Base-by-base conservation (phyloP, 2,797 vertebrate genomes). In the Pseudomugil tenellus region DNA sequence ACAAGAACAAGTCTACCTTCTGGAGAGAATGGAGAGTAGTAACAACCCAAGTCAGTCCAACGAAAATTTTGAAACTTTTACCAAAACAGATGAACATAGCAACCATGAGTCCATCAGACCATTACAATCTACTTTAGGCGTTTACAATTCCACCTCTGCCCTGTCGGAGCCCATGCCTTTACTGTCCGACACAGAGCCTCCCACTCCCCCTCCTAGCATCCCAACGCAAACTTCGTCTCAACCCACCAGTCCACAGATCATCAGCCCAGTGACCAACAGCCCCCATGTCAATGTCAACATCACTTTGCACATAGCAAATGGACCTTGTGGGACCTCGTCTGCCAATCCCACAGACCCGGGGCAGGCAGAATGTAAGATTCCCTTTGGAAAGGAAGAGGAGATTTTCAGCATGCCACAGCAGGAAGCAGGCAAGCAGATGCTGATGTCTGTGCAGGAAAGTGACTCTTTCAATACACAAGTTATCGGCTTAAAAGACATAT, bases 241-340 rank as follows among this genome's bases (percentile, higher is more conserved):
- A 74, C 83, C 87, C 29, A 84, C 76, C 69, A 87, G 80, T 65
- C 86, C 83, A 0, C 86, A 79, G 31, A 74, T 81, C 53, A 58
- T 75, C 62, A 86, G 65, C 46, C 88, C 85, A 0, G 51, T 78
- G 2, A 62, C 83, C n/a, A 72, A 82, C 66, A 91, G 72, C 46
- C 93, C 92, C 12, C 76, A 88, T 0, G 80, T 94, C 49, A 92
- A 92, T 0, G 90, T 92, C 65, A 92, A 88, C 75, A 92, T 93
- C 80, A 92, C 82, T 39, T 67, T 93, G 32, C 73, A 91, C 48
- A 88, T 91, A 39, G 86, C 80, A 48, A 87, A 87, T 0, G 83
- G 89, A 6, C 64, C 84, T 31, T 80, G 73, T 31, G 70, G 86
- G 17, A 70, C 83, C 9, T 82, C 83, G 0, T n/a, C 85, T 19